A percentile compares a stretch with the other conserved stretches of the same genome.
These are phyloP conservation scores for Hyles euphorbiae DNA, from an alignment of 1,140 invertebrate species.

Conservation along the genomic window DNA sequence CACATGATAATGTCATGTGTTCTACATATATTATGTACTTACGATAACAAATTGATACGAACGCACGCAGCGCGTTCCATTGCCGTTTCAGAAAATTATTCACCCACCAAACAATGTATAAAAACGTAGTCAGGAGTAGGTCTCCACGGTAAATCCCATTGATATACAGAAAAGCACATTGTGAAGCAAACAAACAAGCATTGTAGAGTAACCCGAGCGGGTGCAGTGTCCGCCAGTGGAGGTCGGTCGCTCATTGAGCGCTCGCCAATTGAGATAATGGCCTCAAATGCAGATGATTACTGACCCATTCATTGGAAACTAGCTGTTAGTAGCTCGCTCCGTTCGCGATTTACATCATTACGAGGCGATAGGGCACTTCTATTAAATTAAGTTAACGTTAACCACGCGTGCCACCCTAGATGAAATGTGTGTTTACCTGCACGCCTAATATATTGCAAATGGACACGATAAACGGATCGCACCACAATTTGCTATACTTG, in stretches of 20 bases:
- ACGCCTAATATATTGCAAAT: conserved; percentile 26
- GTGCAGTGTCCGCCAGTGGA: conserved; percentile 61
- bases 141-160: conserved; percentile 8
- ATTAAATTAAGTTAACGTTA: conserved; percentile 45
- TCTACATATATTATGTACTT: conserved; percentile 13
- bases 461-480: conserved; percentile 23
- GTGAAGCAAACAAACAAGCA: conserved; percentile 54
- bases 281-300: conserved; percentile 70
- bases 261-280: conserved; percentile 71
- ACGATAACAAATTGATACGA: conserved; percentile 17
- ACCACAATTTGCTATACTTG: conserved; percentile 21
- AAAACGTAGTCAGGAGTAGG: background rate
- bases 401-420: conserved; percentile 29
- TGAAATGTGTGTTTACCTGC: conserved; percentile 35
- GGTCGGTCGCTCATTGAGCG: conserved; percentile 53
- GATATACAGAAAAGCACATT: conserved; percentile 47
- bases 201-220: conserved; percentile 40
- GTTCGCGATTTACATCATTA: conserved; percentile 53
- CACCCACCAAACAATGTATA: background rate
- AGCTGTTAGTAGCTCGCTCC: conserved; percentile 38
- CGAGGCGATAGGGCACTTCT: conserved; percentile 24
- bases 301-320: conserved; percentile 66
- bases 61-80: background rate
- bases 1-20: conserved; percentile 14
- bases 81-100: too few relatives aligned